Conservation (phyloP, 2,113 vertebrate genomes). For the Paratilapia polleni region DNA sequence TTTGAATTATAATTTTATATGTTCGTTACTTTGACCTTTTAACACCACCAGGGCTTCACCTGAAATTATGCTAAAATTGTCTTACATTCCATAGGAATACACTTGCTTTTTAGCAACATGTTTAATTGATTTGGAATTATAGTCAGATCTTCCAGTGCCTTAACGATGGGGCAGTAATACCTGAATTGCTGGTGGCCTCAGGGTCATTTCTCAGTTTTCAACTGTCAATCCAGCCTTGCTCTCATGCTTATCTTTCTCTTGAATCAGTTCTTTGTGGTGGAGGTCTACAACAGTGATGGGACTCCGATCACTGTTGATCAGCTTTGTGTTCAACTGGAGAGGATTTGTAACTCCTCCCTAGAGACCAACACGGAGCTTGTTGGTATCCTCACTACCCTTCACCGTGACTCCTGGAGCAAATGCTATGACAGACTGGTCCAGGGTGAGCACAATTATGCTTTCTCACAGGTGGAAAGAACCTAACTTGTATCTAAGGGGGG, state of each 20-base stretch:
- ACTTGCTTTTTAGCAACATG: not conserved
- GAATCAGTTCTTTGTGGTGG: not conserved
- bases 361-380: not conserved
- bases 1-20: too few relatives aligned
- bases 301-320: not conserved
- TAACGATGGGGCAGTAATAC: not conserved
- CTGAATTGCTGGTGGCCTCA: not conserved
- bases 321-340: not conserved
- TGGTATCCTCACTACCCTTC: not conserved
- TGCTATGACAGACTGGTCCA: not conserved
- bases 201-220: not conserved
- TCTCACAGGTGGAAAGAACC: not conserved
- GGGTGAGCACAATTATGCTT: not conserved
- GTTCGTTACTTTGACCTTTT: too few relatives aligned
- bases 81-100: too few relatives aligned
- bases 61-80: too few relatives aligned
- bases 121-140: not conserved
- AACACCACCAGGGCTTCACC: too few relatives aligned
- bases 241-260: not conserved
- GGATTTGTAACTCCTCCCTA: not conserved
- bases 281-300: constrained; percentile 3
- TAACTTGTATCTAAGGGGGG: not conserved
- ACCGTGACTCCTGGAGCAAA: not conserved
- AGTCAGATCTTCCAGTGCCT: not conserved
- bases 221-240: not conserved